A percentile compares a stretch with the other conserved stretches of the same genome.
phyloP scores from a whole-genome alignment of 2,888 invertebrate genomes.

The Tuberolachnus salignus region DNA sequence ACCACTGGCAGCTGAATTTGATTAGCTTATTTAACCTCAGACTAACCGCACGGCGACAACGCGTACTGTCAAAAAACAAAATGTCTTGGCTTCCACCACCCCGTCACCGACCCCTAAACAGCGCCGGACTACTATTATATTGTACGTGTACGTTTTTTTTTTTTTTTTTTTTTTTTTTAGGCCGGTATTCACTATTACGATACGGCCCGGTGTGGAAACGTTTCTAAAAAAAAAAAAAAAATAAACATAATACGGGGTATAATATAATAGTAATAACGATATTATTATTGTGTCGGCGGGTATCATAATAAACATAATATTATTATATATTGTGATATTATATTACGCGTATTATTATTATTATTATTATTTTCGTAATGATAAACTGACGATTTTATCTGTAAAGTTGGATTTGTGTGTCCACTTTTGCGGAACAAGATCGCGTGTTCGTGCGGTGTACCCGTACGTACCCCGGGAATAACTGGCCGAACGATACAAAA shows the following conservation, averaged over 20 bases:
- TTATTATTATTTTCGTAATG: constrained; percentile 11
- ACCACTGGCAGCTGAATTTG: too few species aligned
- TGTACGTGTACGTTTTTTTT: too few species aligned
- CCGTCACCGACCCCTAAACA: too few species aligned
- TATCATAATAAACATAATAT: constrained; percentile 30
- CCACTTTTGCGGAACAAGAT: constrained; percentile 56
- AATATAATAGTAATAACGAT: neutral
- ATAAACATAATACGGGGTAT: neutral
- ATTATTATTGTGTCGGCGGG: constrained; percentile 22
- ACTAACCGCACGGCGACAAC: too few species aligned
- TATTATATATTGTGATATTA: constrained; percentile 33
- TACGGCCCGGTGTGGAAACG: too few species aligned
- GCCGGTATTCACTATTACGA: too few species aligned
- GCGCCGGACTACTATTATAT: too few species aligned
- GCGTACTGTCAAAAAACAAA: too few species aligned
- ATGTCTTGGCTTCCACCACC: too few species aligned
- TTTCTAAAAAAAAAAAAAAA: constrained; percentile 1
- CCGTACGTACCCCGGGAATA: too few species aligned
- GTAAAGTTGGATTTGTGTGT: constrained; percentile 41
- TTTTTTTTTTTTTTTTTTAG: too few species aligned
- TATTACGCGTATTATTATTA: constrained; percentile 37
- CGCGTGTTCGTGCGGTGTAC: constrained; percentile 50
- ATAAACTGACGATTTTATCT: constrained; percentile 46
- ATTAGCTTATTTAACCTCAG: too few species aligned
- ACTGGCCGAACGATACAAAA: constrained; percentile 31